Percentiles rank a stretch among this genome's conserved stretches.
These are phyloP conservation scores for Riparia riparia DNA, from an alignment of 2,113 vertebrate species.

Conservation along the genomic window DNA sequence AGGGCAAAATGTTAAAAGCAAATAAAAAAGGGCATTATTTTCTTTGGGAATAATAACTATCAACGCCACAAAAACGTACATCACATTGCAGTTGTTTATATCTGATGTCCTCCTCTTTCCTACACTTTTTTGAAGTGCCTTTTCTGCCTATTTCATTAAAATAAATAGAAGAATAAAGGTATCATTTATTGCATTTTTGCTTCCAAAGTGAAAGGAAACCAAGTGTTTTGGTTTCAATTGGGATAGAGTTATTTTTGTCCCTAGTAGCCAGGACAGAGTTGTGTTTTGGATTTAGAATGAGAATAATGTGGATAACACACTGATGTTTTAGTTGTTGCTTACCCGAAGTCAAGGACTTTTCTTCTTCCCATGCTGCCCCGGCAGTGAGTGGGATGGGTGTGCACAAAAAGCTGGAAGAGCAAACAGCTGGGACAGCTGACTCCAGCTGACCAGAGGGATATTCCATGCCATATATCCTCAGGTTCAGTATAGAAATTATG, in stretches of 20 bases:
- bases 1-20: constrained; percentile 83
- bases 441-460: neutral
- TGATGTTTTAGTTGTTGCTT: neutral
- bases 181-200: constrained; percentile 11
- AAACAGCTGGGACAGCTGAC: neutral
- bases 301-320: neutral
- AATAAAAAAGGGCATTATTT: constrained; percentile 79
- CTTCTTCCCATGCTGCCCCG: neutral
- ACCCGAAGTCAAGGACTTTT: neutral
- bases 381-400: neutral
- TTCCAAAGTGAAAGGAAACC: constrained; percentile 1
- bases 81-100: constrained; percentile 64
- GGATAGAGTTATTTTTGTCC: neutral
- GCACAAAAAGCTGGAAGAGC: neutral
- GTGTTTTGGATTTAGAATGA: neutral
- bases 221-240: neutral
- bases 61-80: constrained; percentile 62
- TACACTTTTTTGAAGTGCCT: constrained; percentile 49
- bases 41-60: constrained; percentile 76
- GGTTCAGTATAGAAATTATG: neutral
- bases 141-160: constrained; percentile 33
- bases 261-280: neutral
- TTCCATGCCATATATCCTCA: neutral
- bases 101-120: constrained; percentile 44
- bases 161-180: constrained; percentile 43